Evolutionary conservation across 2,113 vertebrate species (phyloP).

Genomic region (Sturnira hondurensis): DNA sequence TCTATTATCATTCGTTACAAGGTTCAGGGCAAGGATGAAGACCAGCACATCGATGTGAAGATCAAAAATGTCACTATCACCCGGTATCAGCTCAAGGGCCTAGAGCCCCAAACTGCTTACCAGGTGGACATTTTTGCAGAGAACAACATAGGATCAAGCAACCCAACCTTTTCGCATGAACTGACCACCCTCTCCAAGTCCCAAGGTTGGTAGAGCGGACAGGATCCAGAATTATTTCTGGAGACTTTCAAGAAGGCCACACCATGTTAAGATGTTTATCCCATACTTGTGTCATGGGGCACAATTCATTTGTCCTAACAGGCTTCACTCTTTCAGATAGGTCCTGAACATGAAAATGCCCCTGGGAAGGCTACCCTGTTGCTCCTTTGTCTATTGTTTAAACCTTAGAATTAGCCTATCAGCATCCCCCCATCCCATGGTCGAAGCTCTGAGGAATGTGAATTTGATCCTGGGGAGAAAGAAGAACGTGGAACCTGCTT

Average conservation of each 20-base stretch:
- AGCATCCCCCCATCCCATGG: neutral
- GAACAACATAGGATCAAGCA: conserved; percentile 88
- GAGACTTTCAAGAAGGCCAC: neutral
- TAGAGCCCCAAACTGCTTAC: conserved; percentile 85
- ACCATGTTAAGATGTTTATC: neutral
- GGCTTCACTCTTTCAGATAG: neutral
- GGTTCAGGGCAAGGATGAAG: conserved; percentile 81
- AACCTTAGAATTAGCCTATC: neutral
- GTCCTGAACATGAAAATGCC: conserved; percentile 14
- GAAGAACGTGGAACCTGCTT: neutral
- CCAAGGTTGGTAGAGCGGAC: conserved; percentile 78
- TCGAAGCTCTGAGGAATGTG: neutral
- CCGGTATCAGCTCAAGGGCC: conserved; percentile 87
- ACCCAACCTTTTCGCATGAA: conserved; percentile 74
- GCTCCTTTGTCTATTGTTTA: neutral
- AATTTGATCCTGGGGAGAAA: neutral
- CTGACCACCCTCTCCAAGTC: conserved; percentile 83
- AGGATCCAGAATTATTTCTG: neutral
- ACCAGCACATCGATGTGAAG: conserved; percentile 86
- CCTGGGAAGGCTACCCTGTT: neutral
- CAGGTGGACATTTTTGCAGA: conserved; percentile 86
- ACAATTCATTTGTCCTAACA: neutral
- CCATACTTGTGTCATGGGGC: neutral
- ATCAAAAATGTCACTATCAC: conserved; percentile 83
- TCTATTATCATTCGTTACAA: conserved; percentile 88